Conservation (phyloP, 2,888 invertebrate species). For the Drosophila seclusa region DNA sequence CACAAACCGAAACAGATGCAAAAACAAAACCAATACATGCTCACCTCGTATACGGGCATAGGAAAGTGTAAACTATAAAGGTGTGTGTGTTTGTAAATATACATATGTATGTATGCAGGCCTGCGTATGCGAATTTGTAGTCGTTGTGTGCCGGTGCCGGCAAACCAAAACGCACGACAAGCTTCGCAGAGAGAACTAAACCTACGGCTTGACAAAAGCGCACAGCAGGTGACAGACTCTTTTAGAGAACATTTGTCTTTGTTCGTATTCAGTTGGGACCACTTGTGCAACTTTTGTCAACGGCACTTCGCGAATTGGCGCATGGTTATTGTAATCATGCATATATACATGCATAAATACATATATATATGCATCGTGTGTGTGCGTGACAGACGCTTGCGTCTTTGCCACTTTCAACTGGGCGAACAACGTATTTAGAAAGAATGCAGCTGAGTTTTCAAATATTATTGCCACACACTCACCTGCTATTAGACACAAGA, state of each 20-base stretch:
- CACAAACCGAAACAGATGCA: neutral
- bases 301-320: conserved; percentile 32
- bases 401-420: conserved; percentile 15
- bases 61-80: conserved; percentile 1
- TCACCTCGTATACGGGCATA: neutral
- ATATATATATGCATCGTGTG: neutral
- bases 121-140: neutral
- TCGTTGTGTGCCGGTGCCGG: conserved; percentile 41
- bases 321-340: conserved; percentile 30
- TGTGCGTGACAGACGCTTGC: conserved; percentile 42
- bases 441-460: neutral
- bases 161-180: conserved; percentile 1
- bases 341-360: neutral
- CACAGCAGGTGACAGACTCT: neutral
- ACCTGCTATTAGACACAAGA: conserved; percentile 33
- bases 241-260: neutral
- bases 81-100: neutral
- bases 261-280: neutral
- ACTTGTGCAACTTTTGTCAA: conserved; percentile 11
- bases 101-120: neutral
- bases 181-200: neutral
- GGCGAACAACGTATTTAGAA: neutral
- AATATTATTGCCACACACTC: conserved; percentile 5
- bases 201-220: neutral
- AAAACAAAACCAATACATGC: neutral